Evolutionary conservation across 2,113 vertebrate species (phyloP).

Genomic region (Perca fluviatilis): DNA sequence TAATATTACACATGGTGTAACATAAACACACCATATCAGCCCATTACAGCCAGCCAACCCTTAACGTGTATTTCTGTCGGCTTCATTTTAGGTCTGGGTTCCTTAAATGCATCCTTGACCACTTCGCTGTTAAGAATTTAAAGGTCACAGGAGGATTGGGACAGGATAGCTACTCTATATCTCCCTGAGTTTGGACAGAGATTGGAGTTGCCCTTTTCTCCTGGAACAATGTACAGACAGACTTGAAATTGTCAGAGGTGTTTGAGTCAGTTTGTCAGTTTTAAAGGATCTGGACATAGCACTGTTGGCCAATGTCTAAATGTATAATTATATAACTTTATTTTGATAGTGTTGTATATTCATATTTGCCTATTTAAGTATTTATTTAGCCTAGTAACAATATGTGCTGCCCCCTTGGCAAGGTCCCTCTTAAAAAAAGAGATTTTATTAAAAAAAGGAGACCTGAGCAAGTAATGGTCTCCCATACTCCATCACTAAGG

Average conservation of each 20-base stretch:
- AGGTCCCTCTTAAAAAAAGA: neutral
- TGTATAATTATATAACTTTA: neutral
- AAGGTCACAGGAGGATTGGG: conserved; percentile 43
- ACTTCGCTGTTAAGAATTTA: conserved; percentile 26
- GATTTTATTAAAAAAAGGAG: neutral
- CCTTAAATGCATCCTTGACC: conserved; percentile 37
- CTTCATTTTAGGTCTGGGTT: conserved; percentile 24
- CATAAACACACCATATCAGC: conserved; percentile 40
- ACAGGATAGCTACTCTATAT: conserved; percentile 4
- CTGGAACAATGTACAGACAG: neutral
- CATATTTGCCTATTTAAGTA: neutral
- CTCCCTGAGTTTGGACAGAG: neutral
- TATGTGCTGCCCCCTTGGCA: neutral
- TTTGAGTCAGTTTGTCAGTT: neutral
- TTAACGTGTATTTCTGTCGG: conserved; percentile 2
- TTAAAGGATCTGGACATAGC: neutral
- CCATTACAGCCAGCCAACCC: conserved; percentile 29
- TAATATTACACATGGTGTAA: conserved; percentile 42
- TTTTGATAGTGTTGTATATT: neutral
- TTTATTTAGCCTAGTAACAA: neutral
- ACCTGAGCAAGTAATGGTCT: neutral
- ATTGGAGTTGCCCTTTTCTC: neutral
- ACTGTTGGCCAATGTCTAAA: neutral
- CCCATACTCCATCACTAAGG: neutral
- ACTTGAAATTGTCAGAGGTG: neutral